phyloP scores from a whole-genome alignment of 2,113 vertebrate species.

The Pseudopodoces humilis region DNA sequence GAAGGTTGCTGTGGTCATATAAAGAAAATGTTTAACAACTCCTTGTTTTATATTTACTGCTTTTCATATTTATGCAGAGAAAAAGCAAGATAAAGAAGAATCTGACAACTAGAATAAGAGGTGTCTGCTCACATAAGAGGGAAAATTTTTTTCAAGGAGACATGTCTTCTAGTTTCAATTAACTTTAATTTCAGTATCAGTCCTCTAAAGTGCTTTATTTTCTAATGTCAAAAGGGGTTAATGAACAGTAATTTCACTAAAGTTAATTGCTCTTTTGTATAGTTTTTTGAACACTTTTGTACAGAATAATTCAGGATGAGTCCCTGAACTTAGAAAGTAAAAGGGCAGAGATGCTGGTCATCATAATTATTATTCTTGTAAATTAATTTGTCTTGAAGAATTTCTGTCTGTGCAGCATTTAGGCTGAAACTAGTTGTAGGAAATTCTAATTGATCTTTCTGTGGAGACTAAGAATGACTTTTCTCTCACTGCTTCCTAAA shows the following conservation, averaged over 20 bases:
- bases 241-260: neutral
- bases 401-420: neutral
- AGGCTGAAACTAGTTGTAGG: neutral
- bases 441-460: neutral
- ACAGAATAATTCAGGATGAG: neutral
- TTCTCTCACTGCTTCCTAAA: neutral
- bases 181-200: neutral
- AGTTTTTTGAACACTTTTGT: neutral
- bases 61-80: neutral
- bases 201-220: conserved; percentile 29
- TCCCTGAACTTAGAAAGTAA: neutral
- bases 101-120: neutral
- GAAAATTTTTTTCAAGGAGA: neutral
- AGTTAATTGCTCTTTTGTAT: neutral
- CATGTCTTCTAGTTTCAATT: neutral
- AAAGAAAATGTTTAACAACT: neutral
- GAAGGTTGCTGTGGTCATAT: neutral
- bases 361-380: neutral
- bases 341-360: neutral
- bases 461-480: neutral
- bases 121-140: neutral
- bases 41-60: neutral
- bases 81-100: neutral
- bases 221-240: neutral
- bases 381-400: neutral